Base-by-base conservation (phyloP, 2,797 vertebrate species). In the Spheniscus humboldti region DNA sequence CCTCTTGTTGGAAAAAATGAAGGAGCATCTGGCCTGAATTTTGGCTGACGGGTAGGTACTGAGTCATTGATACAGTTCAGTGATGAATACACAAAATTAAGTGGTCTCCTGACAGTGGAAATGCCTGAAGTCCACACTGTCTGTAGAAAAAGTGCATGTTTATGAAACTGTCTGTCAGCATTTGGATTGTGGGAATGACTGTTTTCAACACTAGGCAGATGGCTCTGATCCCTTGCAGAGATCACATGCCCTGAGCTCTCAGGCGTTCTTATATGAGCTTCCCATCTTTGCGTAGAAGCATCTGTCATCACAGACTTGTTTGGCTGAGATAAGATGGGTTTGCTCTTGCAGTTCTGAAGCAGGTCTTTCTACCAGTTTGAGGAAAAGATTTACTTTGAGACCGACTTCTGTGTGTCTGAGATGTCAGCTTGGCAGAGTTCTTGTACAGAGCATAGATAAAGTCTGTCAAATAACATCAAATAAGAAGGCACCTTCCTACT, bases 191-290 rank as follows among this genome's bases (percentile, higher is more conserved):
- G 68, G 68, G 57, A 88, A 90, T 53, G 60, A 67, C 52, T 90
- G 82, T 88, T 94, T 96, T 71, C 92, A 91, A 77, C 39, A 75
- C 72, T 31, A 84, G n/a, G 76, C 92, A 93, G 86, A 90, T 94
- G 96, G 82, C 79, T 93, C 45, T 96, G 82, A 73, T 88, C 53
- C 31, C 68, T 94, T 90, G 82, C 37, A 93, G 86, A 95, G 76
- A 96, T 88, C 72, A n/a, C 57, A 72, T 68, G 39, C 73, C 64
- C 60, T 72, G 57, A 84, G 80, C 68, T 88, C 88, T 96, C 86
- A 94, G 88, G 75, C 41, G 0, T 83, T 80, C 41, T 86, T 86
- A 27, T 39, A 16, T 47, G 74, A 89, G 39, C 59, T 87, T 87
- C 87, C 69, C 59, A 39, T 92, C 79, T 97, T 83, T 79, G 77